These are phyloP conservation scores for Phengaris arion DNA, from an alignment of 2,888 invertebrate genomes.

Conservation along the genomic window DNA sequence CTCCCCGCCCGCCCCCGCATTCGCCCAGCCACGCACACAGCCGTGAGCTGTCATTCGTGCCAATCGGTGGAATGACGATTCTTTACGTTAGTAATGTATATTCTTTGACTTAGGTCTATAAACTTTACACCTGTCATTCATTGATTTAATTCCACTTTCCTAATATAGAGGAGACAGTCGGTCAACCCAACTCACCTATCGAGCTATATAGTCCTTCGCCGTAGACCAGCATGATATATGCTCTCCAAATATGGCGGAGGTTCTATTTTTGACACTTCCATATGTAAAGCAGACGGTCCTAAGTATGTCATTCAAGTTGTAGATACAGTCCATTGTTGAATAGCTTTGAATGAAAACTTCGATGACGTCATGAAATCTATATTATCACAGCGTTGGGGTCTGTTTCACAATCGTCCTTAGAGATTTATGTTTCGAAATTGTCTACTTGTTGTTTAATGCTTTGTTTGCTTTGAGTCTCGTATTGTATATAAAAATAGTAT, in stretches of 20 bases:
- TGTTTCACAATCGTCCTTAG: too few relatives aligned
- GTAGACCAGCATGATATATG: background rate
- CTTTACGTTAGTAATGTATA: too few relatives aligned
- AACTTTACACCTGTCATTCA: background rate
- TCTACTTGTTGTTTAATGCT: too few relatives aligned
- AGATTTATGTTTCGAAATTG: too few relatives aligned
- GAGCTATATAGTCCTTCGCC: background rate
- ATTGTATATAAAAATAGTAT: too few relatives aligned
- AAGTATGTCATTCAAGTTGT: background rate
- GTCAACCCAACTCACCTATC: background rate
- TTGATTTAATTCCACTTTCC: background rate
- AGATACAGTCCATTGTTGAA: background rate
- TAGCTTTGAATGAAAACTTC: background rate
- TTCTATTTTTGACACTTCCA: constrained; percentile 6
- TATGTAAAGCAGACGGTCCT: background rate
- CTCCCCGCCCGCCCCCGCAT: too few relatives aligned
- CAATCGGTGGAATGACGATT: too few relatives aligned
- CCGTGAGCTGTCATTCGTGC: too few relatives aligned
- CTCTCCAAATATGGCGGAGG: background rate
- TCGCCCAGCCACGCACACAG: too few relatives aligned
- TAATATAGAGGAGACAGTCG: background rate
- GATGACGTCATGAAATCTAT: background rate
- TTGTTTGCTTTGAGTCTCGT: too few relatives aligned
- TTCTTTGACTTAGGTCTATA: background rate
- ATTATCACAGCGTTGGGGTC: too few relatives aligned